Evolutionary conservation across 2,797 vertebrate genomes (phyloP).

Genomic region (Discoglossus pictus): DNA sequence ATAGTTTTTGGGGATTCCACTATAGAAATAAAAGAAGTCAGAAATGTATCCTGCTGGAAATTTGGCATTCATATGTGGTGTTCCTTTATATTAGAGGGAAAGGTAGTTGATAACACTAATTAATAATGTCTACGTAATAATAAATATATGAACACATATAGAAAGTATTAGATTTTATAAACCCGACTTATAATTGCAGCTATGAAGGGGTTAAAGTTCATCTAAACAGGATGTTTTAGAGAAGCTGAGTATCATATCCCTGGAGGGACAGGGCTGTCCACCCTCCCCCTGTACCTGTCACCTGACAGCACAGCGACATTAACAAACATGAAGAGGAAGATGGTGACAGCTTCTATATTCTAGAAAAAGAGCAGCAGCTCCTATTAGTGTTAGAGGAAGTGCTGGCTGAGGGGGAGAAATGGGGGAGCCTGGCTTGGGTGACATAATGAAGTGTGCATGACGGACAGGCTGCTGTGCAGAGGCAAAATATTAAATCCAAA

Average conservation of each 20-base stretch:
- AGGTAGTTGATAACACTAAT: no score
- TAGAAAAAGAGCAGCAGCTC: constrained; percentile 25
- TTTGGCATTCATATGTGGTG: no score
- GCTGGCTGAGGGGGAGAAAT: constrained; percentile 32
- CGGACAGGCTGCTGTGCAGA: constrained; percentile 20
- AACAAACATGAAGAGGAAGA: constrained; percentile 21
- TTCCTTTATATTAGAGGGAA: no score
- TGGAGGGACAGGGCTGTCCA: constrained; percentile 8
- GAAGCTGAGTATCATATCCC: constrained; percentile 17
- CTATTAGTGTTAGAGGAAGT: constrained; percentile 36
- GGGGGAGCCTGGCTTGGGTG: constrained; percentile 27
- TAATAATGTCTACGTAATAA: no score
- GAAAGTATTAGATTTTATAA: no score
- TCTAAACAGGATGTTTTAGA: background rate
- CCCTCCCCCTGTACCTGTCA: constrained; percentile 13
- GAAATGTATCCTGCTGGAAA: no score
- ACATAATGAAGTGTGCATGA: constrained; percentile 39
- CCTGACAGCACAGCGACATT: constrained; percentile 15
- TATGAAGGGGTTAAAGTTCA: constrained; percentile 23
- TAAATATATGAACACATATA: no score
- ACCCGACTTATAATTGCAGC: no score
- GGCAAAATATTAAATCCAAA: constrained; percentile 18
- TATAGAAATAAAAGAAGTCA: no score
- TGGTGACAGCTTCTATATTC: constrained; percentile 31
- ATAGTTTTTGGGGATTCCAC: no score